Base-by-base conservation (phyloP, 2,113 vertebrate species). In the Leptodactylus fuscus region DNA sequence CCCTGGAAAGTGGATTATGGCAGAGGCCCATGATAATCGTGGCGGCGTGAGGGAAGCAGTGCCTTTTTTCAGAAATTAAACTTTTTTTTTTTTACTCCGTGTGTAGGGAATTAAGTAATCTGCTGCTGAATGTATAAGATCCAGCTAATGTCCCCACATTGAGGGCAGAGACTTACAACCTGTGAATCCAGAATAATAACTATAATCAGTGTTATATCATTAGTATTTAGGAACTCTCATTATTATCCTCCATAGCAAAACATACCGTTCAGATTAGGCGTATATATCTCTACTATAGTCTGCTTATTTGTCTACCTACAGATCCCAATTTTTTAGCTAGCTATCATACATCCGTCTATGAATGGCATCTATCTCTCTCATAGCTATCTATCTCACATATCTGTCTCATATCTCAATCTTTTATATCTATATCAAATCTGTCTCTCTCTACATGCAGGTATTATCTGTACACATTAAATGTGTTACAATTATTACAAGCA, bases 1-100 rank as follows among this genome's bases (percentile, higher is more conserved):
- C 60, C 29, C 60, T 29, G 60, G 4, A 62, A 62, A 62, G 60
- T 65, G 60, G 60, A 65, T 65, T 65, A 65, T 65, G 13, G 60
- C 60, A 62, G 24, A 62, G 24, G 22, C 58, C 60, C 27, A 65
- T 65, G 10, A 12, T 32, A 13, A 65, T 27, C 20, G 29, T 27
- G 1, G 27, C 4, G 15, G 60, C 11, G 27, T 9, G 29, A 1
- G 60, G 27, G 60, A n/a, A 12, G 27, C 27, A 32, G 24, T 13
- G 12, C 11, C 27, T 13, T 62, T 12, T 13, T 10, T 27, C 10
- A 60, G 55, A 55, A 55, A 55, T 55, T 24, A 24, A 60, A 60
- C 55, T 60, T 58, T 7, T 58, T 12, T 60, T 58, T 7, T 58
- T 12, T 24, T n/a, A 27, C 22, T 60, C 55, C 3, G 2, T 24